A percentile compares a stretch with the other conserved stretches of the same genome.
Evolutionary conservation across 2,113 vertebrate species (phyloP).

Genomic region (Spea bombifrons): DNA sequence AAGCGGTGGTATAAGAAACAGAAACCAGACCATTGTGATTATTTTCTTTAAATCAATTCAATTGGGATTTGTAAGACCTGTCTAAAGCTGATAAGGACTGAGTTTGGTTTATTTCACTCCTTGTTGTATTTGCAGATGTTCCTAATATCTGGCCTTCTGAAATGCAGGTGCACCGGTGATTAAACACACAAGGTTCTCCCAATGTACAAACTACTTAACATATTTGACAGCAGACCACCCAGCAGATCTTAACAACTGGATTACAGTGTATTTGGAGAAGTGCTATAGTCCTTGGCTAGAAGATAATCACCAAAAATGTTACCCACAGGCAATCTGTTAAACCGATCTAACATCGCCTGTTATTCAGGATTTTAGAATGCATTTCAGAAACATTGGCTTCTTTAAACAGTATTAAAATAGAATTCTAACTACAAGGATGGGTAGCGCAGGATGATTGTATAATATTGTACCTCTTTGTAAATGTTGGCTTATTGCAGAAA

Average conservation of each 20-base stretch:
- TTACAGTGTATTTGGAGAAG: constrained; percentile 4
- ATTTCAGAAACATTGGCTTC: not conserved
- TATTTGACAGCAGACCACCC: constrained; percentile 30
- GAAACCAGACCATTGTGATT: constrained; percentile 24
- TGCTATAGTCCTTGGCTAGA: not conserved
- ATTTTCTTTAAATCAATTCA: constrained; percentile 10
- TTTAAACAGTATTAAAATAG: too few relatives aligned
- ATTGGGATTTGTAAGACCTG: not conserved
- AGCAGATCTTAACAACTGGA: constrained; percentile 11
- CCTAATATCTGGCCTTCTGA: constrained; percentile 9
- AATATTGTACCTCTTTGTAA: too few relatives aligned
- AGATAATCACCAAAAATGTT: constrained; percentile 8
- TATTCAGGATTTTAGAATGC: not conserved
- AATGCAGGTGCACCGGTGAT: constrained; percentile 29
- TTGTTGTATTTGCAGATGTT: constrained; percentile 41
- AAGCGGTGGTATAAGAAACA: not conserved
- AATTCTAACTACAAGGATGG: too few relatives aligned
- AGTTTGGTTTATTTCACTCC: not conserved
- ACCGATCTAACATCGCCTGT: not conserved
- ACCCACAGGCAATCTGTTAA: constrained; percentile 5
- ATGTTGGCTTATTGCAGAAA: too few relatives aligned
- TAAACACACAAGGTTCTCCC: constrained; percentile 4
- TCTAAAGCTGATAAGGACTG: not conserved
- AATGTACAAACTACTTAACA: constrained; percentile 35
- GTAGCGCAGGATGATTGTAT: too few relatives aligned